phyloP scores from a whole-genome alignment of 2,113 vertebrate species.

The Pseudolaguvia tuberculata region DNA sequence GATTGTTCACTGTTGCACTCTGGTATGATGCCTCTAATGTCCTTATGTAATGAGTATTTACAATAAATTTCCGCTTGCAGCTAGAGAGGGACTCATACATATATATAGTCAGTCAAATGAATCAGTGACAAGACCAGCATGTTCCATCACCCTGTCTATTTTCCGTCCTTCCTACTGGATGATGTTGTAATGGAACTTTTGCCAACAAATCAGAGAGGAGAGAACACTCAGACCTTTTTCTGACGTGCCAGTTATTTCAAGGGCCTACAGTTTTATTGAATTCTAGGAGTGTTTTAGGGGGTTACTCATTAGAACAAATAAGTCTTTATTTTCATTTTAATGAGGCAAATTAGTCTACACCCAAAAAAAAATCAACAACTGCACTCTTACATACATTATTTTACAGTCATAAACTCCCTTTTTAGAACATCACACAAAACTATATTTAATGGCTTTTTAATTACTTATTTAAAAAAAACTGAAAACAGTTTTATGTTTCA shows the following conservation, averaged over 20 bases:
- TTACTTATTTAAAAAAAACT: conserved; percentile 48
- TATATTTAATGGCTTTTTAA: conserved; percentile 72
- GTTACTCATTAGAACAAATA: conserved; percentile 62
- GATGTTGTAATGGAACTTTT: conserved; percentile 55
- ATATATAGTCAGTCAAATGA: conserved; percentile 65
- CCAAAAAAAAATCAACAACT: conserved; percentile 69
- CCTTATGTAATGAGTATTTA: too few species aligned
- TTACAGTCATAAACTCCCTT: conserved; percentile 72
- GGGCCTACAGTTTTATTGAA: conserved; percentile 6
- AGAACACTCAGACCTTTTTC: conserved; percentile 41
- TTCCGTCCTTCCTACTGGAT: conserved; percentile 34
- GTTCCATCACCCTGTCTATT: conserved; percentile 25
- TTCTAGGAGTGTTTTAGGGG: conserved; percentile 40
- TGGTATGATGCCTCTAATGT: too few species aligned
- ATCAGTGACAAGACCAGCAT: conserved; percentile 59
- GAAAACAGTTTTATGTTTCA: conserved; percentile 48
- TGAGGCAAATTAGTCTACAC: conserved; percentile 76
- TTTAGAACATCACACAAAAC: conserved; percentile 72
- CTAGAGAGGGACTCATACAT: conserved; percentile 30
- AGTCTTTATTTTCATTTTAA: conserved; percentile 66
- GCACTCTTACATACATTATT: conserved; percentile 74
- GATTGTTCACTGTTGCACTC: conserved; percentile 37
- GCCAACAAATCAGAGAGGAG: conserved; percentile 36
- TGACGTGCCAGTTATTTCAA: conserved; percentile 13
- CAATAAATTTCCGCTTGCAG: conserved; percentile 18